phyloP scores from a whole-genome alignment of 2,113 vertebrate genomes.

The Trachemys scripta region DNA sequence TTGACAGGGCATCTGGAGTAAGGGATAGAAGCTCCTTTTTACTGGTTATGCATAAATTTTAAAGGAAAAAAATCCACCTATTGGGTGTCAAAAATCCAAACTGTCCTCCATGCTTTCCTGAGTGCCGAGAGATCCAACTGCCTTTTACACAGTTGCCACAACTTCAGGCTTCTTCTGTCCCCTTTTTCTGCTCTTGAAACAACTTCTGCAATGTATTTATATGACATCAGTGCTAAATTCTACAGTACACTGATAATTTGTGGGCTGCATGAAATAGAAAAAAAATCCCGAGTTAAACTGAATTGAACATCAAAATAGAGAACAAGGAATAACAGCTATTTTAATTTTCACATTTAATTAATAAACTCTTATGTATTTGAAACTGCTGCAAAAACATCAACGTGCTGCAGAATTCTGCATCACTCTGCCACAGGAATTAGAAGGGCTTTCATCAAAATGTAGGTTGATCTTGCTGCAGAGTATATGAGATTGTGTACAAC shows the following conservation, averaged over 20 bases:
- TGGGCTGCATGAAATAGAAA: background rate
- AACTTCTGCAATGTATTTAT: background rate
- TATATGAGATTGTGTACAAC: background rate
- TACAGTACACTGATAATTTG: background rate
- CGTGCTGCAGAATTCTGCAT: fast-evolving
- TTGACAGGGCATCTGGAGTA: background rate
- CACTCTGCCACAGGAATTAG: background rate
- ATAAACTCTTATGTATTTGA: background rate
- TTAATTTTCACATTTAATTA: background rate
- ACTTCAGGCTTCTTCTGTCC: background rate
- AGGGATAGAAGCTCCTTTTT: background rate
- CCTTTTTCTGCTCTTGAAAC: background rate
- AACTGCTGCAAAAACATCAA: background rate
- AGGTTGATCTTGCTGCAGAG: fast-evolving
- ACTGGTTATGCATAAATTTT: background rate
- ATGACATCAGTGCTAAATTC: background rate
- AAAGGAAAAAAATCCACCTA: background rate
- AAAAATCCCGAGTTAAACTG: background rate
- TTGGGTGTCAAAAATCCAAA: background rate
- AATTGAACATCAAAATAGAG: background rate
- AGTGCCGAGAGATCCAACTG: background rate
- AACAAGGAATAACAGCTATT: background rate
- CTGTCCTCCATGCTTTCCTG: background rate
- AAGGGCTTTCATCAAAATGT: background rate
- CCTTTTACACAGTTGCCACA: background rate